Conservation (phyloP, 2,113 vertebrate species). For the Heterocephalus glaber region DNA sequence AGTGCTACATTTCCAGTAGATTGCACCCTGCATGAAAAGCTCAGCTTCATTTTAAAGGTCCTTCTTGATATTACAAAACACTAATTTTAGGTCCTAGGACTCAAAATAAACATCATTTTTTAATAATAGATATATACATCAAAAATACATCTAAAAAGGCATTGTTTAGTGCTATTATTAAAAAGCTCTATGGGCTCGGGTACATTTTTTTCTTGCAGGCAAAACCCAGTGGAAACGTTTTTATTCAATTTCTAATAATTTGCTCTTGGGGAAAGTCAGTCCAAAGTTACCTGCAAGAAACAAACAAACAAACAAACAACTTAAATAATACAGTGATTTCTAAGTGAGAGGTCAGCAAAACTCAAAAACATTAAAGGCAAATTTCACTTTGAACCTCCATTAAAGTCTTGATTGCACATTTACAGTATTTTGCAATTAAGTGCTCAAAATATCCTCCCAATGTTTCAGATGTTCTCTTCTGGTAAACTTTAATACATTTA, state of each 20-base stretch:
- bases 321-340: neutral
- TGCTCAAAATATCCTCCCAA: neutral
- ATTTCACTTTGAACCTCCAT: neutral
- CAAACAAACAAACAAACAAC: slow-evolving; percentile 22
- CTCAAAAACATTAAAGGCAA: neutral
- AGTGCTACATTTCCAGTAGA: slow-evolving; percentile 90
- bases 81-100: slow-evolving; percentile 85
- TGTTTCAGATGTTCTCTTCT: neutral
- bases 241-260: slow-evolving; percentile 82
- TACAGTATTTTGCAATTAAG: neutral
- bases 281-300: slow-evolving; percentile 81
- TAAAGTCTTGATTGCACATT: neutral
- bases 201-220: slow-evolving; percentile 79
- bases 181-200: slow-evolving; percentile 86
- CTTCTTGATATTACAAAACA: slow-evolving; percentile 85
- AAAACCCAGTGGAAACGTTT: slow-evolving; percentile 84
- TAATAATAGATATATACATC: slow-evolving; percentile 90
- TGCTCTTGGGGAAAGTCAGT: slow-evolving; percentile 81
- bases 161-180: slow-evolving; percentile 89
- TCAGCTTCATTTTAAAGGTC: slow-evolving; percentile 82
- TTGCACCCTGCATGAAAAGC: slow-evolving; percentile 88
- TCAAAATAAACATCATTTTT: slow-evolving; percentile 89
- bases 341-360: neutral
- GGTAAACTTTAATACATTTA: neutral
- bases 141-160: slow-evolving; percentile 90